Evolutionary conservation across 2,113 vertebrate species (phyloP).

Genomic region (Eurystomus gularis): DNA sequence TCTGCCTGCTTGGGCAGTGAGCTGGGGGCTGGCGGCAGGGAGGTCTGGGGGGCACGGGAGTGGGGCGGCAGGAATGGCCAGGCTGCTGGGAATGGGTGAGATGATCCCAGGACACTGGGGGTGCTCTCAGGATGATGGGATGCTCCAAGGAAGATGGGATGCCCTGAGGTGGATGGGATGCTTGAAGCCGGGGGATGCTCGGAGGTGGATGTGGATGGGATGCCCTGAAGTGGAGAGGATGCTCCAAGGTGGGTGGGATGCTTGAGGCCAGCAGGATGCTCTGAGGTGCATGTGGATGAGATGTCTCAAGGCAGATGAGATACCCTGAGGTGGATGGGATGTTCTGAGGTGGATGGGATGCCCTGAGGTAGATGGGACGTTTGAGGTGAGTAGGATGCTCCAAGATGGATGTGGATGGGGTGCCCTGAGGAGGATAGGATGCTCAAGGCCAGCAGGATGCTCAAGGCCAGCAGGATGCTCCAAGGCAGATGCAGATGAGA

Average conservation of each 20-base stretch:
- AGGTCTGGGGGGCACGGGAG: neutral
- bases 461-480: rapidly evolving
- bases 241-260: rapidly evolving
- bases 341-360: neutral
- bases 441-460: neutral
- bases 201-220: rapidly evolving
- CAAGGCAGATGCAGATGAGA: rapidly evolving
- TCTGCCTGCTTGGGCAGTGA: rapidly evolving
- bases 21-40: neutral
- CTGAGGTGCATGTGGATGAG: neutral
- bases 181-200: too few species aligned
- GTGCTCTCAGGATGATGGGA: neutral
- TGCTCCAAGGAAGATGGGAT: rapidly evolving
- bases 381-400: neutral
- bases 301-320: neutral
- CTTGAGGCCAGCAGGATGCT: too few species aligned
- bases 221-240: too few species aligned
- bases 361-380: neutral
- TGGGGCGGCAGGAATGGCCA: rapidly evolving
- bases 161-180: neutral
- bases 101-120: neutral
- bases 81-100: neutral
- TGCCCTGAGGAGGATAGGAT: rapidly evolving
- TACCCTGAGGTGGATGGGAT: neutral
- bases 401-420: rapidly evolving